These are phyloP conservation scores for Epinephelus lanceolatus DNA, from an alignment of 2,113 vertebrate species.

Conservation along the genomic window DNA sequence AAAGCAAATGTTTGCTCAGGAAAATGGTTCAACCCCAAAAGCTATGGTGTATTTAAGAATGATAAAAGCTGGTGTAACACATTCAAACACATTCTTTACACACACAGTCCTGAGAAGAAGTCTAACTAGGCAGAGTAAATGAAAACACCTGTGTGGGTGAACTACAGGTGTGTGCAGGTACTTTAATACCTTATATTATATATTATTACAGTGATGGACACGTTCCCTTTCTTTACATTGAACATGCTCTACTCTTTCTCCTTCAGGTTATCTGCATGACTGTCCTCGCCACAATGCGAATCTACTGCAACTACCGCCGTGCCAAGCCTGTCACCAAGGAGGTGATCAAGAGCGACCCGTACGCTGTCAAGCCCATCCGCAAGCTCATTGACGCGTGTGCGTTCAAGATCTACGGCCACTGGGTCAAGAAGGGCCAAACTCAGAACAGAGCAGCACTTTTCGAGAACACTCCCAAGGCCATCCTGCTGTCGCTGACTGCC, in stretches of 20 bases:
- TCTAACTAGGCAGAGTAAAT: not conserved
- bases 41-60: not conserved
- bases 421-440: conserved; percentile 98
- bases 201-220: not conserved
- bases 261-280: conserved; percentile 93
- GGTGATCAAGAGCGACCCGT: conserved; percentile 92
- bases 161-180: not conserved
- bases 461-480: conserved; percentile 95
- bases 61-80: not conserved
- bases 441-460: conserved; percentile 98
- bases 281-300: conserved; percentile 92
- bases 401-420: conserved; percentile 97
- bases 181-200: not conserved
- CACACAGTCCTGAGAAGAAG: not conserved
- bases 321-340: conserved; percentile 92
- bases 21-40: not conserved
- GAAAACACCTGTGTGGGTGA: not conserved
- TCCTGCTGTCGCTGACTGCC: conserved; percentile 87
- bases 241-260: not conserved
- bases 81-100: not conserved
- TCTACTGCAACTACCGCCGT: conserved; percentile 95
- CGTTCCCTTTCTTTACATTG: not conserved
- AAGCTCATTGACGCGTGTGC: conserved; percentile 96
- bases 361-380: conserved; percentile 92
- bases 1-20: not conserved